Conservation (phyloP, 2,888 invertebrate genomes). For the Noctua pronuba region DNA sequence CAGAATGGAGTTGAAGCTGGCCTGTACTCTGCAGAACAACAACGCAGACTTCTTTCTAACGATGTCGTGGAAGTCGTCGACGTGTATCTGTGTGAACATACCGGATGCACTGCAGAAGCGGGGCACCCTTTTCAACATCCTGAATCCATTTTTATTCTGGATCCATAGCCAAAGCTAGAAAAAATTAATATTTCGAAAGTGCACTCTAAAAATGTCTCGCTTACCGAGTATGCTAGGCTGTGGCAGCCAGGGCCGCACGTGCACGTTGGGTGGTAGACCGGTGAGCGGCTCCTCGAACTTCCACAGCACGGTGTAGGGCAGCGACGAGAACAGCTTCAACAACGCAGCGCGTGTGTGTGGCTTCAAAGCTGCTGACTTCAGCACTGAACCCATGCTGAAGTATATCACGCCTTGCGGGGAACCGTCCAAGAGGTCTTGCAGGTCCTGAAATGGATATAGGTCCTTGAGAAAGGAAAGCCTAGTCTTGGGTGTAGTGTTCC, state of each 20-base stretch:
- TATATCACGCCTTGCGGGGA: constrained; percentile 80
- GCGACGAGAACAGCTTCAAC: constrained; percentile 70
- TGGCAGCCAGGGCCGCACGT: constrained; percentile 87
- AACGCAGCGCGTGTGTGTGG: constrained; percentile 68
- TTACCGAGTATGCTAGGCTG: constrained; percentile 88
- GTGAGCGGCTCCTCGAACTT: constrained; percentile 85
- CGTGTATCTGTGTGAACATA: background rate
- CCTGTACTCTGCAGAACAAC: too few species aligned
- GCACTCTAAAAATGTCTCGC: background rate
- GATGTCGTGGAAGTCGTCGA: background rate
- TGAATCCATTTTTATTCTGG: background rate
- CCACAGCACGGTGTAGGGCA: constrained; percentile 86
- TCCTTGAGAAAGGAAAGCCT: background rate
- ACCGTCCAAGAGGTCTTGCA: constrained; percentile 78
- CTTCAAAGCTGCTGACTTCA: constrained; percentile 72
- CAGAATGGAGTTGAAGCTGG: too few species aligned
- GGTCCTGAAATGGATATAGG: constrained; percentile 70
- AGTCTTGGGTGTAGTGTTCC: background rate
- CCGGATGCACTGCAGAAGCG: background rate
- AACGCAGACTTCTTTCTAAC: too few species aligned
- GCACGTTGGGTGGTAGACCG: constrained; percentile 82
- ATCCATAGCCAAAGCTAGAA: background rate
- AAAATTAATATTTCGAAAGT: background rate
- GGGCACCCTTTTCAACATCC: background rate
- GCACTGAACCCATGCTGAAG: constrained; percentile 83